Evolutionary conservation across 1,140 invertebrate genomes (phyloP).

Genomic region (Belonocnema kinseyi): DNA sequence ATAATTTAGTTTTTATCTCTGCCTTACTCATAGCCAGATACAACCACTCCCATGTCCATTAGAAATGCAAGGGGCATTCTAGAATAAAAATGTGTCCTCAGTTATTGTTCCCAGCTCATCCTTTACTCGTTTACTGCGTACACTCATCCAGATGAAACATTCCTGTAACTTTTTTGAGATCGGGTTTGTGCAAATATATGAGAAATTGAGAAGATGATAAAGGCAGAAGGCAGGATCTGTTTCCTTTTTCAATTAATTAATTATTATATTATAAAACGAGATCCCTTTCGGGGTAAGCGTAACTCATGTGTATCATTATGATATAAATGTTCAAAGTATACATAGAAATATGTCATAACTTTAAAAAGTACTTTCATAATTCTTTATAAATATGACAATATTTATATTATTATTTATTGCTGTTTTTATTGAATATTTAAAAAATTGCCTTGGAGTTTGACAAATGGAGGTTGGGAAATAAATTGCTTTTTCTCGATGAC

Average conservation of each 20-base stretch:
- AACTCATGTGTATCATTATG: no score
- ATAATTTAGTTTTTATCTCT: conserved; percentile 6
- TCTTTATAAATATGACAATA: not conserved
- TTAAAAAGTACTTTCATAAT: not conserved
- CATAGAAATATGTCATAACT: no score
- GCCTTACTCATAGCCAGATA: not conserved
- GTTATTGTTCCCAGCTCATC: not conserved
- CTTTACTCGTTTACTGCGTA: not conserved
- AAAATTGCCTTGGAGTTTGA: not conserved
- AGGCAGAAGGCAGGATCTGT: no score
- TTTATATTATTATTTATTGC: not conserved
- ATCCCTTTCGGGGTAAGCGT: no score
- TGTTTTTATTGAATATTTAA: not conserved
- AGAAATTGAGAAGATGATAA: no score
- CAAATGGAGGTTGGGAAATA: not conserved
- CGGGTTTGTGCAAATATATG: no score
- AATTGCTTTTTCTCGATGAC: not conserved
- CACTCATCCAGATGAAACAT: no score
- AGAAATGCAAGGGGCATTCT: conserved; percentile 6
- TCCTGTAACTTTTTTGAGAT: no score
- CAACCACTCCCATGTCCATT: conserved; percentile 27
- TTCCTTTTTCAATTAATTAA: no score
- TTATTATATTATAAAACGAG: no score
- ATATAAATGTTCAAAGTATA: no score
- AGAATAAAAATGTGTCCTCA: not conserved